A percentile compares a stretch with the other conserved stretches of the same genome.
Evolutionary conservation across 2,797 vertebrate species (phyloP).

Genomic region (Sparus aurata): DNA sequence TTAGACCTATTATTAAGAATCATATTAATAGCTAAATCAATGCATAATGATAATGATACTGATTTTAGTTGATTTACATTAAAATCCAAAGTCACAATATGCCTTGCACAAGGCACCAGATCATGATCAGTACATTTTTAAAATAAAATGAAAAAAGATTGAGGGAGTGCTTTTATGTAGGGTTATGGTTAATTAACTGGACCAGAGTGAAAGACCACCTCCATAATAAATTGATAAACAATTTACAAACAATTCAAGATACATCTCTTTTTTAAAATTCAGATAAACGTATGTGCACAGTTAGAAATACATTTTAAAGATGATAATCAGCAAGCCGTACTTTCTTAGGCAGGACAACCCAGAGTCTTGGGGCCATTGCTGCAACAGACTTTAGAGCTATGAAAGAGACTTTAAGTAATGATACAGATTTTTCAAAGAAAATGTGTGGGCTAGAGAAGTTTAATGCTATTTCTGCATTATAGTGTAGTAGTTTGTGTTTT

Average conservation of each 20-base stretch:
- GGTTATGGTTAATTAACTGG: not conserved
- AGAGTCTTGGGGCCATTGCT: not conserved
- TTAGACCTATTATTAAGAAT: not conserved
- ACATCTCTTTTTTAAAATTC: not conserved
- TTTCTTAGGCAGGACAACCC: not conserved
- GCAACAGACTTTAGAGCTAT: not conserved
- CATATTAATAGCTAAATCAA: not conserved
- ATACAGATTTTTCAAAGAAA: not conserved
- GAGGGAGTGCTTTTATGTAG: not conserved
- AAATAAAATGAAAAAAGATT: not conserved
- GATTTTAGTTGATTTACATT: not conserved
- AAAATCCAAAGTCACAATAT: not conserved
- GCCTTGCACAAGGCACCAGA: not conserved
- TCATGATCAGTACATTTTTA: not conserved
- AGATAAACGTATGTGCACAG: not conserved
- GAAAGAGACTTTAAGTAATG: not conserved
- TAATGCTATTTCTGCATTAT: not conserved
- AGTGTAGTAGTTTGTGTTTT: not conserved
- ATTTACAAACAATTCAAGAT: not conserved
- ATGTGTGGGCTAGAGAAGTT: not conserved
- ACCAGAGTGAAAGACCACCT: not conserved
- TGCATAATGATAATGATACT: not conserved
- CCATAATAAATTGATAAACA: not conserved
- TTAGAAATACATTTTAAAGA: slow-evolving; percentile 14
- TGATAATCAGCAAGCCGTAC: not conserved